A percentile compares a stretch with the other conserved stretches of the same genome.
These are phyloP conservation scores for Habrosyne pyritoides DNA, from an alignment of 2,888 invertebrate species.

Conservation along the genomic window DNA sequence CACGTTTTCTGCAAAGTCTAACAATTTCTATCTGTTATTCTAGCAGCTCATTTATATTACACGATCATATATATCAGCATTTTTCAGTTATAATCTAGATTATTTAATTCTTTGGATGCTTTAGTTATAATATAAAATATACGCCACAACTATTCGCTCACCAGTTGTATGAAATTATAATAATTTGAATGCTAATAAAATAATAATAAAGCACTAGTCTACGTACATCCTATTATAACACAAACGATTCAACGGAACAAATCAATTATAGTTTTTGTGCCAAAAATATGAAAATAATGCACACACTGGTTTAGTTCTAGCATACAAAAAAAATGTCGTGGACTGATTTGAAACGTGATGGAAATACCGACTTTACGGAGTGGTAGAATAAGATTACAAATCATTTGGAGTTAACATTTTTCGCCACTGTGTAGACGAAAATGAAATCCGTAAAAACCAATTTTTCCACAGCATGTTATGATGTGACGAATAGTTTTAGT, in stretches of 20 bases:
- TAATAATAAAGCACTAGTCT: constrained; percentile 1
- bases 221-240: constrained; percentile 9
- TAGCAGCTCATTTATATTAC: too few relatives aligned
- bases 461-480: constrained; percentile 9
- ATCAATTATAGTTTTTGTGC: constrained; percentile 23
- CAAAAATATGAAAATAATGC: constrained; percentile 17
- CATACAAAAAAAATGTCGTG: background rate
- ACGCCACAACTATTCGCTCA: background rate
- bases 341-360: background rate
- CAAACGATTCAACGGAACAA: constrained; percentile 23
- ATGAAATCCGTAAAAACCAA: background rate
- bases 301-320: background rate
- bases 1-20: background rate
- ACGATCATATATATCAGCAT: too few relatives aligned
- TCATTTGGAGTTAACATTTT: background rate
- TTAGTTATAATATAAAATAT: background rate
- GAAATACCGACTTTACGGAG: background rate
- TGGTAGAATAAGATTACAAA: background rate
- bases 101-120: background rate
- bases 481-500: constrained; percentile 22
- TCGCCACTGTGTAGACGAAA: background rate
- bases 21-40: background rate
- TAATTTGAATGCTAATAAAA: constrained; percentile 4
- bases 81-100: too few relatives aligned
- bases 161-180: background rate